Conservation (phyloP, 2,797 vertebrate species). For the Acestrorhynchus altus region DNA sequence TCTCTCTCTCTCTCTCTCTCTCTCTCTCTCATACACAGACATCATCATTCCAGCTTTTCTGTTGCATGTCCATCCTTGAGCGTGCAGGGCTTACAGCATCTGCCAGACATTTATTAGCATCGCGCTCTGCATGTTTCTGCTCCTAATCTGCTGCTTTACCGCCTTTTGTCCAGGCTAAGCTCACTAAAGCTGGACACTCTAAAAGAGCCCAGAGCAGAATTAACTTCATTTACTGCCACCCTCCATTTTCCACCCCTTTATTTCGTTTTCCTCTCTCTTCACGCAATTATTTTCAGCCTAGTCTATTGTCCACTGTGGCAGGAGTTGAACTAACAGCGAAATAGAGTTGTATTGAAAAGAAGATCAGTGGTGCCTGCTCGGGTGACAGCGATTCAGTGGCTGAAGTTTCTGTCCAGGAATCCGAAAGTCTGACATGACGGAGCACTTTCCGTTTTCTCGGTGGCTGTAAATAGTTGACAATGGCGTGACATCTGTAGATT, state of each 20-base stretch:
- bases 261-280: not conserved
- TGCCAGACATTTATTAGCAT: not conserved
- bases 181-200: constrained; percentile 5
- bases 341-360: not conserved
- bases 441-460: not conserved
- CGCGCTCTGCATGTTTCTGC: not conserved
- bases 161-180: constrained; percentile 9
- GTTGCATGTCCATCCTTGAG: not conserved
- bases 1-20: not conserved
- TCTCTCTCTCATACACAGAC: not conserved
- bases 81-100: not conserved
- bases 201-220: not conserved
- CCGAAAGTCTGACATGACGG: not conserved
- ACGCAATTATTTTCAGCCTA: not conserved
- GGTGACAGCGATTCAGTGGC: not conserved
- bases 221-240: constrained; percentile 10
- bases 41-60: not conserved
- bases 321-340: not conserved
- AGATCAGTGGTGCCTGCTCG: not conserved
- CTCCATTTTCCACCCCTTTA: not conserved
- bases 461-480: not conserved
- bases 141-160: constrained; percentile 15
- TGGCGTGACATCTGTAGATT: not conserved
- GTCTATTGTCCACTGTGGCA: not conserved
- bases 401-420: not conserved